Evolutionary conservation across 37 sponge, comb jelly and placozoan species (phyloP).

Genomic region (Theonella swinhoei): DNA sequence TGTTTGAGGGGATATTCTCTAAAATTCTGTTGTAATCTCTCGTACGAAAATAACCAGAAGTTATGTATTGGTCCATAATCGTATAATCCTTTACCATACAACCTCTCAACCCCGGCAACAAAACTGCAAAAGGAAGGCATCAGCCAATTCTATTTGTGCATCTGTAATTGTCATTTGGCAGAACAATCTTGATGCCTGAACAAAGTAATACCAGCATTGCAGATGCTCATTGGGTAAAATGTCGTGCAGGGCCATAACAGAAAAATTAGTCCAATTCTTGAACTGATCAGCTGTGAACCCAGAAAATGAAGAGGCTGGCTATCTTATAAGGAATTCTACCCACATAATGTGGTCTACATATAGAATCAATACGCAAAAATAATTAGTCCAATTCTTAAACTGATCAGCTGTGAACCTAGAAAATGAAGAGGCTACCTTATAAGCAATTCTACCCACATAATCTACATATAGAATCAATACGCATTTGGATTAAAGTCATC

Average conservation of each 20-base stretch:
- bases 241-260: slow-evolving; percentile 5
- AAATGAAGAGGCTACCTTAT: no score
- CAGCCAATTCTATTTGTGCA: slow-evolving; percentile 16
- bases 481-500: background rate
- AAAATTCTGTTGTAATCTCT: slow-evolving; percentile 51
- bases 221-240: slow-evolving; percentile 9
- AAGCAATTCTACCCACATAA: no score
- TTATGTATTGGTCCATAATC: slow-evolving; percentile 34
- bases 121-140: slow-evolving; percentile 34
- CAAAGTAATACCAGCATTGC: slow-evolving; percentile 40
- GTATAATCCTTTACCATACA: slow-evolving; percentile 34
- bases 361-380: background rate
- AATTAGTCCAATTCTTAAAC: background rate
- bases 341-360: slow-evolving; percentile 17
- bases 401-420: no score
- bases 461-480: no score
- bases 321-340: no score
- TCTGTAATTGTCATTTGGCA: background rate
- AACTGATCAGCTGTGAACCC: slow-evolving; percentile 67
- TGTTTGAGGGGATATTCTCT: slow-evolving; percentile 23
- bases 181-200: slow-evolving; percentile 17
- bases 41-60: slow-evolving; percentile 54
- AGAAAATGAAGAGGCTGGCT: slow-evolving; percentile 20
- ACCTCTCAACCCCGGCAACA: slow-evolving; percentile 4
- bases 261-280: slow-evolving; percentile 30